Conservation (phyloP, 2,888 invertebrate genomes). For the Cephus sareptanus region DNA sequence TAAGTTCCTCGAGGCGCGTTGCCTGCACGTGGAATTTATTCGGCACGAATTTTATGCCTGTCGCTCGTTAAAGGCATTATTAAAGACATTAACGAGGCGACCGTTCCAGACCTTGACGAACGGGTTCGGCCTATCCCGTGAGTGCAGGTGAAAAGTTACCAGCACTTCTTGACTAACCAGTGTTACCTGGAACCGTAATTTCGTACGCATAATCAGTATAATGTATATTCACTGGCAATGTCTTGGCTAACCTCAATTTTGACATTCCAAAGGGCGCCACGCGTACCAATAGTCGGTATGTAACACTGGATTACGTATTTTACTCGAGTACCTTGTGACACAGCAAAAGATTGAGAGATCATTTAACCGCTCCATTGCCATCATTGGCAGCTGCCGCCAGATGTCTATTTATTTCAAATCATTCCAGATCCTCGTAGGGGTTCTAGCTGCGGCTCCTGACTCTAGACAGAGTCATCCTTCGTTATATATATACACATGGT, state of each 20-base stretch:
- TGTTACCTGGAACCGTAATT: background rate
- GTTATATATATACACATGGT: background rate
- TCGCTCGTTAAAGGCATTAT: background rate
- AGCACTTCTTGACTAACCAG: background rate
- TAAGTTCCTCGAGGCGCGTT: background rate
- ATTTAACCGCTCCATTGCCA: conserved; percentile 30
- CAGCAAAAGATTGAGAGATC: conserved; percentile 33
- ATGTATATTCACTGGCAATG: background rate
- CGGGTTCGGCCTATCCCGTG: background rate
- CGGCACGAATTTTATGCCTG: background rate
- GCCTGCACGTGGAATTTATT: background rate
- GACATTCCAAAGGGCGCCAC: background rate
- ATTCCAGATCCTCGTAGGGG: conserved; percentile 37
- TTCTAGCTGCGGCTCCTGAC: conserved; percentile 5
- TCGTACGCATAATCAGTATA: background rate
- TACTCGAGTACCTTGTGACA: background rate
- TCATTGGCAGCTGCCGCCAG: conserved; percentile 44
- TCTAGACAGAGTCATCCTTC: background rate
- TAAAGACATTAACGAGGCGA: background rate
- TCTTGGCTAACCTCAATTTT: background rate
- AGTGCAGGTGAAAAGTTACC: background rate
- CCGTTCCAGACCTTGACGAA: background rate
- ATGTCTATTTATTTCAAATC: conserved; percentile 40
- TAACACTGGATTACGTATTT: background rate
- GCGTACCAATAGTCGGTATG: background rate